Evolutionary conservation across 2,888 invertebrate species (phyloP), one percentile per base, ranked within the genome.

Genomic region (Drosophila multiciliata): DNA sequence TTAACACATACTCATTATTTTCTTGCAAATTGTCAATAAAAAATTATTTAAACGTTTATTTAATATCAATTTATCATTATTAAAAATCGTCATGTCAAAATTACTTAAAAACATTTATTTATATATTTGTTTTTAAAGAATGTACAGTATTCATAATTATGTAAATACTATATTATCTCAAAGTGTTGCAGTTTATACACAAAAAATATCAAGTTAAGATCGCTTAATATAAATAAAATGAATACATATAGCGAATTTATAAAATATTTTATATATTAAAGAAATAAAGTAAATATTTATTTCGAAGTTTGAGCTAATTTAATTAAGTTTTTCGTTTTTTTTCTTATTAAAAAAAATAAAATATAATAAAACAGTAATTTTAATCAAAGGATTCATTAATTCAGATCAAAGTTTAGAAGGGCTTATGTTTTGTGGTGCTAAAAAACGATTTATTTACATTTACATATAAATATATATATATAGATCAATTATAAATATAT

Each of bases 141-240:
- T 35, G 35, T 36, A 54, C 54, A 54, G 23, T 29, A 17, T 45
- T 15, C 58, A 6, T 33, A 33, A 26, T 11, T 15, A 23, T 58
- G 45, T 33, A 45, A 45, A 45, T 58, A 45, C 45, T 45, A 23
- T 17, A 58, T 33, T 45, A 32, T 57, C 23, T 23, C 11, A 17
- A 57, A 57, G 26, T 7, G 23, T 54, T 33, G 11, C 2, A 54
- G 3, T 11, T 26, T 38, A 35, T 7, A 35, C 20, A 52, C 33
- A 40, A n/a, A 11, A 33, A 52, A 20, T 33, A 20, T 15, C 12
- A 20, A 6, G 35, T 35, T 20, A 53, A 53, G 5, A 9, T 11
- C 11, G 38, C 38, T 26, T 7, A n/a, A 55, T n/a, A 29, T 12
- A 32, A 2, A n/a, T 6, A 6, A 29, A 29, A 5, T 29, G 29